Evolutionary conservation across 2,113 vertebrate species (phyloP).

Genomic region (Turdus rufiventris): DNA sequence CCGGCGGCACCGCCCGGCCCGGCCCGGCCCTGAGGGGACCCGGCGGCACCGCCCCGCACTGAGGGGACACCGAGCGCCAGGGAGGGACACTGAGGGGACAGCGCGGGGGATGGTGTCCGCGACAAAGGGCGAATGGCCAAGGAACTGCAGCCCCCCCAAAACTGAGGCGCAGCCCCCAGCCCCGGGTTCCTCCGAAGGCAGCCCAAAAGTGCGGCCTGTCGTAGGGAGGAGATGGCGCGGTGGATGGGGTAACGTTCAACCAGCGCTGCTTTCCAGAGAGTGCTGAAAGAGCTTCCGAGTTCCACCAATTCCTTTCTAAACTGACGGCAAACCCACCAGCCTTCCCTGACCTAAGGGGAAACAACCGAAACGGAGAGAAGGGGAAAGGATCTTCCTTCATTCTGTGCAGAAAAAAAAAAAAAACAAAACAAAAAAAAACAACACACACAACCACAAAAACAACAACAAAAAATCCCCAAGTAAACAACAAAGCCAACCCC

Average conservation of each 20-base stretch:
- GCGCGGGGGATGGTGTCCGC: fast-evolving
- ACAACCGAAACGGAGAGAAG: fast-evolving
- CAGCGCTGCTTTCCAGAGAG: neutral
- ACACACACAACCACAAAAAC: neutral
- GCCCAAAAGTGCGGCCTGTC: fast-evolving
- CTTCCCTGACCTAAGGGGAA: neutral
- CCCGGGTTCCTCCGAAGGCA: neutral
- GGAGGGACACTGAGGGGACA: neutral
- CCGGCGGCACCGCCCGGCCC: neutral
- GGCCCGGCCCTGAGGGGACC: fast-evolving
- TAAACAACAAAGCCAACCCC: neutral
- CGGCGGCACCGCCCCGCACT: fast-evolving
- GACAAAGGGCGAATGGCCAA: no score
- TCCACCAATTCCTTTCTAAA: neutral
- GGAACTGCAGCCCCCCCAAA: neutral
- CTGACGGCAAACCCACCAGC: neutral
- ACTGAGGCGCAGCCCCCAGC: neutral
- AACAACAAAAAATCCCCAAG: neutral
- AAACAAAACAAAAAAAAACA: neutral
- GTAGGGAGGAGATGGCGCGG: fast-evolving
- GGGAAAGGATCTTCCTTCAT: neutral
- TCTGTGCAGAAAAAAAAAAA: neutral
- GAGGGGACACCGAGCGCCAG: no score
- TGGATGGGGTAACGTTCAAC: neutral
- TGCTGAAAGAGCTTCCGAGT: neutral